phyloP scores from a whole-genome alignment of 1,140 invertebrate genomes.

The Ceratosolen fusciceps region DNA sequence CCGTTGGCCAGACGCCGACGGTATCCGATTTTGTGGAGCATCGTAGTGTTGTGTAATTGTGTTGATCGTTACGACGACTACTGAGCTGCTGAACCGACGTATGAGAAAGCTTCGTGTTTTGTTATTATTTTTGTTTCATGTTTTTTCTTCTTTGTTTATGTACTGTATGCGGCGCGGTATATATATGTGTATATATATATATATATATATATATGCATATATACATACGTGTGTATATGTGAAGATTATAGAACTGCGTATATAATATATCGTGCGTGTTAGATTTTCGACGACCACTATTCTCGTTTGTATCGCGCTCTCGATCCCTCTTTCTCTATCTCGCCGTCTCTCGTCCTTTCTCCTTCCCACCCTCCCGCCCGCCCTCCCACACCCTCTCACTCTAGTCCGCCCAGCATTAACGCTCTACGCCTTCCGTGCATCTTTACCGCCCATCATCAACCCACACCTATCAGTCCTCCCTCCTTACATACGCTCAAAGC shows the following conservation, averaged over 20 bases:
- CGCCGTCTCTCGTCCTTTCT: background rate
- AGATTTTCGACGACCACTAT: constrained; percentile 47
- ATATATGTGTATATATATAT: too few relatives aligned
- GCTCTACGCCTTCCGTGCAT: background rate
- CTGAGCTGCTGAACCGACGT: background rate
- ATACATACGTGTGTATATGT: too few relatives aligned
- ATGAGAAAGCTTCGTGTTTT: constrained; percentile 43
- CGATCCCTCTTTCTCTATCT: background rate
- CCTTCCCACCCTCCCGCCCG: background rate
- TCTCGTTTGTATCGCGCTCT: constrained; percentile 29
- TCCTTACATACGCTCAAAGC: background rate
- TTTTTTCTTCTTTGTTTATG: constrained; percentile 43
- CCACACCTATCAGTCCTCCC: background rate
- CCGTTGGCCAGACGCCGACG: constrained; percentile 29
- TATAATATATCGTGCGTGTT: constrained; percentile 39
- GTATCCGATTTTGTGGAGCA: background rate
- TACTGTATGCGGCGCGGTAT: constrained; percentile 38
- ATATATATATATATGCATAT: too few relatives aligned
- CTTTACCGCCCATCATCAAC: background rate
- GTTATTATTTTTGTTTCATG: constrained; percentile 43
- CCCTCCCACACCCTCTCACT: background rate
- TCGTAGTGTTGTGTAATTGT: constrained; percentile 4
- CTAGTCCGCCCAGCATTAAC: background rate
- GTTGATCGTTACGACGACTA: too few relatives aligned
- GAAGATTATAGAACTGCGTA: constrained; percentile 28